Percentiles rank a stretch among this genome's conserved stretches.
phyloP scores from a whole-genome alignment of 2,113 vertebrate species.

The Carassius gibelio region DNA sequence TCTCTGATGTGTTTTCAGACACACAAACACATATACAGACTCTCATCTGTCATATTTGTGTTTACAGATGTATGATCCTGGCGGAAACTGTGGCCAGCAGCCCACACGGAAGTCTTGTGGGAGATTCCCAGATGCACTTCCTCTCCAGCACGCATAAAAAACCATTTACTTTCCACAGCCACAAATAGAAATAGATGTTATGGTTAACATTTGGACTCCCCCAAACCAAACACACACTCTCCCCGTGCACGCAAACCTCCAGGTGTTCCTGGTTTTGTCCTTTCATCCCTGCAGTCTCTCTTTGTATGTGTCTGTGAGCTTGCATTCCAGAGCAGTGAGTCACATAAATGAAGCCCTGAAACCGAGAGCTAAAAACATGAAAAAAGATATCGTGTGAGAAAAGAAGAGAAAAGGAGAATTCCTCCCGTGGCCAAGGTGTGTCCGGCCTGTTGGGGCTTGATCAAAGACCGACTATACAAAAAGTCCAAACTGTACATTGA shows the following conservation, averaged over 20 bases:
- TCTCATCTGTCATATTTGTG: background rate
- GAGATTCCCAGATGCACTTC: slow-evolving; percentile 49
- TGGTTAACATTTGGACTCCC: background rate
- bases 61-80: background rate
- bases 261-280: slow-evolving; percentile 15
- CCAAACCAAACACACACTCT: slow-evolving; percentile 24
- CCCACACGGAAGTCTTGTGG: background rate
- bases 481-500: background rate
- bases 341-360: slow-evolving; percentile 28
- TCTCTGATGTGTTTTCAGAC: background rate
- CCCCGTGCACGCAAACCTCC: background rate
- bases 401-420: background rate
- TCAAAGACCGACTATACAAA: background rate
- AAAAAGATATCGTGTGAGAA: background rate
- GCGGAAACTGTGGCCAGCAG: slow-evolving; percentile 14
- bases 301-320: background rate
- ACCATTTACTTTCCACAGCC: slow-evolving; percentile 1
- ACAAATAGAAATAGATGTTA: slow-evolving; percentile 26
- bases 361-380: background rate
- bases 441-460: slow-evolving; percentile 41
- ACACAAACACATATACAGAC: background rate
- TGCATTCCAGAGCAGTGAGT: slow-evolving; percentile 43
- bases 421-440: slow-evolving; percentile 14
- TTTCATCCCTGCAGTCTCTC: background rate
- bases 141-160: slow-evolving; percentile 5